phyloP scores from a whole-genome alignment of 2,113 vertebrate species.

The Eulemur macaco region DNA sequence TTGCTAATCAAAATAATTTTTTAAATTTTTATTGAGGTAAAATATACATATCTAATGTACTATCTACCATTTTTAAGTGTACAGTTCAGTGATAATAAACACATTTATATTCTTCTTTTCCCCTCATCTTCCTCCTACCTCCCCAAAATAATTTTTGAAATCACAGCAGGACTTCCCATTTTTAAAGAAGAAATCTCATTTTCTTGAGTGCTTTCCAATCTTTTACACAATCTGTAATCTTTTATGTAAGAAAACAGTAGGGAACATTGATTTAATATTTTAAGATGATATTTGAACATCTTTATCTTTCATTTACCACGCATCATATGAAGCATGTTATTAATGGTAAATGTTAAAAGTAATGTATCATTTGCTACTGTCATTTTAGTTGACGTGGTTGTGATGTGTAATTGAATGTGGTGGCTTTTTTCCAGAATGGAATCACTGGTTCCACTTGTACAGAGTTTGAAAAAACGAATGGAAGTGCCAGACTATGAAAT shows the following conservation, averaged over 20 bases:
- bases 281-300: conserved; percentile 3
- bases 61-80: no score
- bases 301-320: conserved; percentile 28
- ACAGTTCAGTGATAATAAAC: no score
- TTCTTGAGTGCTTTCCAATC: neutral
- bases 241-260: neutral
- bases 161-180: neutral
- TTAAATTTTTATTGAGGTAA: neutral
- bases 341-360: neutral
- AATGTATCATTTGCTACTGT: neutral
- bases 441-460: conserved; percentile 88
- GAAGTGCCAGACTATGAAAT: conserved; percentile 95
- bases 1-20: neutral
- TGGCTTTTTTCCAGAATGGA: conserved; percentile 88
- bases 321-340: neutral
- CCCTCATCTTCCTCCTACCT: neutral
- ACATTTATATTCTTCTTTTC: no score
- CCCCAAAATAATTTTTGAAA: neutral
- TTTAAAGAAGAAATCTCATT: neutral
- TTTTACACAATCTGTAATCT: neutral
- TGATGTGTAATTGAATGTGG: neutral
- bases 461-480: conserved; percentile 91
- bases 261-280: neutral
- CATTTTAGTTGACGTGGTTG: neutral
- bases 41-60: no score